Base-by-base conservation (phyloP, 2,113 vertebrate species). In the Benitochromis conjunctus region DNA sequence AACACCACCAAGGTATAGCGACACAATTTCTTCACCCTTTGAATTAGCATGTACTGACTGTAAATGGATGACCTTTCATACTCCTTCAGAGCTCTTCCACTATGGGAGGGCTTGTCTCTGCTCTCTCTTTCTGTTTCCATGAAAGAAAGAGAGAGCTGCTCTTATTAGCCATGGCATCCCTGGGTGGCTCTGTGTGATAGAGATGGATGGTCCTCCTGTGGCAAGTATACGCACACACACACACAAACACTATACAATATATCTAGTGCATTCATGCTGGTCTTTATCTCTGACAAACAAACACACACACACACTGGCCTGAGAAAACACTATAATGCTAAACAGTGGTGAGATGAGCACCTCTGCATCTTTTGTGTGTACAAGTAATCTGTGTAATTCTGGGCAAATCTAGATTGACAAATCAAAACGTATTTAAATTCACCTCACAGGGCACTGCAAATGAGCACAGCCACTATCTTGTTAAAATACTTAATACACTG, bases 161-260 rank as follows among this genome's bases (percentile, higher is more conserved):
- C 81, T 82, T 79, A 89, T 89, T 85, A 92, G 55, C 79, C 16
- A 24, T 85, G 89, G 84, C 89, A 92, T 84, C 79, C 84, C 82
- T 88, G 82, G 86, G 66, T 87, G 82, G 82, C 19, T 89, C 64
- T 87, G 77, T 36, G 58, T 88, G 89, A 92, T 90, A 69, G 38
- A 93, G 86, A 93, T 86, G 77, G 91, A 93, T 93, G 77, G 55
- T 71, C 71, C 86, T 64, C 46, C 64, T 84, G 74, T 89, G 83
- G 56, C 76, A 5, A 31, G n/a, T 41, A 66, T 36, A 80, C 76
- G 13, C n/a, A 69, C n/a, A 16, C 77, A 51, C 54, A 54, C 11
- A 21, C 31, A 7, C 69, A n/a, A 9, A 21, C 36, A 43, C 12
- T 41, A 38, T 66, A 54, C 55, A 21, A 77, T 29, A 85, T 74